Base-by-base conservation (phyloP, 2,888 invertebrate species). In the Coenonympha glycerion region DNA sequence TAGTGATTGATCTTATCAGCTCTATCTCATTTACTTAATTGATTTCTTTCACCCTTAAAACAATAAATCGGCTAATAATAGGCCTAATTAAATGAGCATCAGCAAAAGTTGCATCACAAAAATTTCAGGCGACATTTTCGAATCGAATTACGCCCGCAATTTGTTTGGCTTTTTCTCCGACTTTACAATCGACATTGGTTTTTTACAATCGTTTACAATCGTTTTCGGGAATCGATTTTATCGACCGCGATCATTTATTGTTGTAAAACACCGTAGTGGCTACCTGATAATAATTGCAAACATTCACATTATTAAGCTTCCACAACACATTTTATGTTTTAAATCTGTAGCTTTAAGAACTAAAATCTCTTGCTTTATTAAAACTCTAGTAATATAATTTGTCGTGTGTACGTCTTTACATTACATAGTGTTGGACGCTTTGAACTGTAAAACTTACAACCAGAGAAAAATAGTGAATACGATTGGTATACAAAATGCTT, bases 161-260 rank as follows among this genome's bases (percentile, higher is more conserved):
- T 48, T 22, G 39, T 39, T 24, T 24, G 33, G 41, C 53, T 44
- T 44, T 41, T 41, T 41, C 33, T 33, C 31, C 8, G 18, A 22
- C 44, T 33, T 44, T 33, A 44, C 31, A 44, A 33, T 44, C 44
- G 44, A 22, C 18, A 33, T 22, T 6, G 44, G 9, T 65, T 72
- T 72, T 71, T 70, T 60, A 58, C 60, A 52, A n/a, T 53, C 58
- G 61, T 26, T 47, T 44, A 44, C 21, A 46, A 52, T 52, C 65
- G 61, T 58, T 69, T 71, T 65, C 59, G 56, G 60, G 66, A 70
- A 69, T 54, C 65, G 64, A 63, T 62, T 44, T 41, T 16, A 36
- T 36, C 40, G 28, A 8, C 40, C n/a, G 39, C 3, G 15, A 11
- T 30, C 24, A 16, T 48, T 48, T 51, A 48, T 37, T 42, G 34